Conservation (phyloP, 2,113 vertebrate genomes). For the Sus scrofa region DNA sequence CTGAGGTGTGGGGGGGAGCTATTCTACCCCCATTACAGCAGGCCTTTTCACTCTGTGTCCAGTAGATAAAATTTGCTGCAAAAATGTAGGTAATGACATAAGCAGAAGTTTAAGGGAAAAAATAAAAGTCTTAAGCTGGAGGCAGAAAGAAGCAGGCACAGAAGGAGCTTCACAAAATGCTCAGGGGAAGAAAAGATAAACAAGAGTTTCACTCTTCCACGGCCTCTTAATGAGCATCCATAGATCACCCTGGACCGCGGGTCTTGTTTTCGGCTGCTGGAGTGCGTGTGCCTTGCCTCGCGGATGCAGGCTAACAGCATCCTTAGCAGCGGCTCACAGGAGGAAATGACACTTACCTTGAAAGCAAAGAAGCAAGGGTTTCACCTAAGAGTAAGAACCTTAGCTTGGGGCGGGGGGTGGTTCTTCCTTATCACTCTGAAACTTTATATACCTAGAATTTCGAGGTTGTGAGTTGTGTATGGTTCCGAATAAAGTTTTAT, state of each 20-base stretch:
- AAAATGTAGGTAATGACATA: slow-evolving; percentile 46
- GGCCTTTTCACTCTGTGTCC: slow-evolving; percentile 32
- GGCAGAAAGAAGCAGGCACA: slow-evolving; percentile 10
- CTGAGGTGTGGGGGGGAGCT: neutral
- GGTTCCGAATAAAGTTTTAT: neutral
- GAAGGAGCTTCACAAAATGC: neutral
- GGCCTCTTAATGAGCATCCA: slow-evolving; percentile 45
- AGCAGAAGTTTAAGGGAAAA: slow-evolving; percentile 69
- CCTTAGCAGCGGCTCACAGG: neutral
- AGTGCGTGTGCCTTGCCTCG: neutral
- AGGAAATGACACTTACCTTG: neutral
- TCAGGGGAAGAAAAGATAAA: slow-evolving; percentile 42
- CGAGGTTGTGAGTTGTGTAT: no score
- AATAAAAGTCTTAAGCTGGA: slow-evolving; percentile 45
- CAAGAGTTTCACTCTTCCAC: neutral
- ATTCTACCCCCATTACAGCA: slow-evolving; percentile 11
- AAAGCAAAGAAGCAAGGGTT: neutral
- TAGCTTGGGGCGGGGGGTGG: neutral
- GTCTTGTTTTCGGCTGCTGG: neutral
- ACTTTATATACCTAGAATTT: neutral
- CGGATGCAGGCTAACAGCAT: neutral
- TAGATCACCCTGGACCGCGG: neutral
- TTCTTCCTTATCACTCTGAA: neutral
- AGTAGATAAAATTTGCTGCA: slow-evolving; percentile 35
- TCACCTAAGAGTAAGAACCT: neutral